Evolutionary conservation across 2,113 vertebrate genomes (phyloP), one percentile per base, ranked within the genome.

Genomic region (Bubalus kerabau): DNA sequence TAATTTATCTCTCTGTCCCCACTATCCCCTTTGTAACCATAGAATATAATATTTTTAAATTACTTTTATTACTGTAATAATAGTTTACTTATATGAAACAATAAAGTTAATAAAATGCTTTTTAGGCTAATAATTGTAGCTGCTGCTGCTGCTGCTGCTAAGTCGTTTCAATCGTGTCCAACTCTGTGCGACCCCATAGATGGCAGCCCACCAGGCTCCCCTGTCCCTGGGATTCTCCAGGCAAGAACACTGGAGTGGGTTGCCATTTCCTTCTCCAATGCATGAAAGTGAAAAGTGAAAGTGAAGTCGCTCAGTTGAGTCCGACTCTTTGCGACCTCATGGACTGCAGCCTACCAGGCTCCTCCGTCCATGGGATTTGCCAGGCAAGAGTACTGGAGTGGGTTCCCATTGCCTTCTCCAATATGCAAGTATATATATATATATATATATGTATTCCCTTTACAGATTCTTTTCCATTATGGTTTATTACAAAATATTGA

Each of bases 81-180:
- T 57, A 83, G 36, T 52, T 71, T 83, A 40, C 28, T 80, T 62
- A 2, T 43, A 24, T 26, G 19, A 62, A 80, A 43, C 6, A 87
- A 52, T 26, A 50, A 78, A 19, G 26, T 19, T 54, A 89, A 89
- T 71, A 71, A 71, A 56, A 36, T 82, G 19, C 15, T 62, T 14
- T 85, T 76, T n/a, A 43, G 52, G 80, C 50, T 74, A 32, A 78
- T 40, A 71, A 74, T 36, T 11, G 5, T 43, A 86, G 21, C 64
- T n/a, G n/a, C n/a, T n/a, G n/a, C n/a, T n/a, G n/a, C n/a, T n/a
- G 32, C 64, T 21, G 64, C 64, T 21, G 64, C 64, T 67, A 9
- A 1, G 2, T 67, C 2, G 1, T 4, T n/a, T 67, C 64, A 67
- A 32, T 36, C 7, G 3, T 36, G 32, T 67, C 17, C 0, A 1